Evolutionary conservation across 2,113 vertebrate species (phyloP), one percentile per base, ranked within the genome.

Genomic region (Hydrochoerus hydrochaeris): DNA sequence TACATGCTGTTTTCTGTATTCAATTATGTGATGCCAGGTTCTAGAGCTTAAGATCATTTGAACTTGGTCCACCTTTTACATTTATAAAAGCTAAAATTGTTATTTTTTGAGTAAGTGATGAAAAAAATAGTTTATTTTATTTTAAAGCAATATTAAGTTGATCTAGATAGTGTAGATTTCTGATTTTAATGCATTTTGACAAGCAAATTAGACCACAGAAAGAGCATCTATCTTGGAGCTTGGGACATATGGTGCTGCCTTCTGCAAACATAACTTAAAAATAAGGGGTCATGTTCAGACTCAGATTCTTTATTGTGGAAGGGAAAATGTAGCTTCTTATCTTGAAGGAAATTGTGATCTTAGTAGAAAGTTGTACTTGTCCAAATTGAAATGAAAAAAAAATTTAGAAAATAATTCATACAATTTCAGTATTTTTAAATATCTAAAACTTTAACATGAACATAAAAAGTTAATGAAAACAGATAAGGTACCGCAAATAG

Each of bases 111-210:
- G 82, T 52, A 95, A 73, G 52, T 69, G 7, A 75, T 57, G 57
- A 82, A 81, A 95, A 49, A 94, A 16, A 62, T 83, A 35, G 63
- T 94, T 85, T 94, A 69, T 97, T 98, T 96, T 93, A 91, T 94
- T 97, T 98, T 88, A 91, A 91, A 95, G 46, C 63, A 91, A 30
- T 98, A 95, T 91, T 96, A 88, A 98, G 93, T 95, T 96, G 96
- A 98, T 98, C 71, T 97, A 97, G 98, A 98, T 96, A 98, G 97
- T 97, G 96, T 97, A 98, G 98, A 90, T 98, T 98, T 97, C 91
- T 99, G 99, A 99, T 98, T 98, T 96, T 99, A 99, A 99, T 98
- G 97, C 98, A 98, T 99, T 99, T 98, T 99, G 99, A 99, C 99
- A 99, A 99, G 99, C 99, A 99, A 99, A 99, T 99, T 99, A 99